phyloP scores from a whole-genome alignment of 2,888 invertebrate species.

The Laspeyria flexula region DNA sequence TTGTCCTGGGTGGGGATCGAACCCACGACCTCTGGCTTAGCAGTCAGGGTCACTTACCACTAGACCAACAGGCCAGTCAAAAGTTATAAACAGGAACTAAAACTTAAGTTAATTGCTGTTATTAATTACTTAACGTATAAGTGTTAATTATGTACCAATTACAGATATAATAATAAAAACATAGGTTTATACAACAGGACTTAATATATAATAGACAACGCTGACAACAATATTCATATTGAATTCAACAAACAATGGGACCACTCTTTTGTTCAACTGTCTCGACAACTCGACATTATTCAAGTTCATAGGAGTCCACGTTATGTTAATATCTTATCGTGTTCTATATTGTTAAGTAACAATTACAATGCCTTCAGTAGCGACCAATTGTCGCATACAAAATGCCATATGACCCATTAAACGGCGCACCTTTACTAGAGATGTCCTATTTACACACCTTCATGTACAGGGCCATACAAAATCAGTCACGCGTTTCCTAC shows the following conservation, averaged over 20 bases:
- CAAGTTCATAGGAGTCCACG: slow-evolving; percentile 27
- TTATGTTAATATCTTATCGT: slow-evolving; percentile 57
- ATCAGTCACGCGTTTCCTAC: slow-evolving; percentile 57
- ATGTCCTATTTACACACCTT: slow-evolving; percentile 68
- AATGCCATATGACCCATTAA: slow-evolving; percentile 70
- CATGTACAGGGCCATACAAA: slow-evolving; percentile 47
- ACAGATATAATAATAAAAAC: not conserved
- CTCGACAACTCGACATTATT: slow-evolving; percentile 20
- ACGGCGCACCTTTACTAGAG: slow-evolving; percentile 65
- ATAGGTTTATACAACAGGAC: too few species aligned
- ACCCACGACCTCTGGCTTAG: too few species aligned
- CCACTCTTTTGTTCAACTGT: slow-evolving; percentile 46
- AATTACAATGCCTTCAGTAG: slow-evolving; percentile 71
- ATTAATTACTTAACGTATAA: too few species aligned
- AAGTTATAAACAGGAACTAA: too few species aligned
- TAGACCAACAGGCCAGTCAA: too few species aligned
- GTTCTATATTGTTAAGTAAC: slow-evolving; percentile 51
- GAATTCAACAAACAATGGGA: slow-evolving; percentile 54
- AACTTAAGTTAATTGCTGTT: too few species aligned
- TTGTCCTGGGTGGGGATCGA: too few species aligned
- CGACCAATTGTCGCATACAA: slow-evolving; percentile 53
- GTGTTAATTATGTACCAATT: too few species aligned
- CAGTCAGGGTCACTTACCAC: too few species aligned
- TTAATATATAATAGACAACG: too few species aligned
- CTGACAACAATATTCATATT: too few species aligned